Conservation (phyloP, 2,888 invertebrate genomes). For the Metopia argyrocephala region DNA sequence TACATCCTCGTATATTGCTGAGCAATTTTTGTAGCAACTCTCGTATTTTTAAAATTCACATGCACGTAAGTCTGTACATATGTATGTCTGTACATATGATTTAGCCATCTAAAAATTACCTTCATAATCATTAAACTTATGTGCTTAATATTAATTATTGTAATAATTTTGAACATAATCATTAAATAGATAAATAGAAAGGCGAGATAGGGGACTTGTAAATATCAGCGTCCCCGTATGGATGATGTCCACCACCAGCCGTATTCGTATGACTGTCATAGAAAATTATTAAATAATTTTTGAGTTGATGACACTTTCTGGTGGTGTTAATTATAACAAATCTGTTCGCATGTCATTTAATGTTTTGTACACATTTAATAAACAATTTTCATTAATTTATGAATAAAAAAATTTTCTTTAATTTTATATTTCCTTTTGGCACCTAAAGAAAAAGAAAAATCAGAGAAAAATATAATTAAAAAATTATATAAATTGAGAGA, state of each 20-base stretch:
- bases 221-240: background rate
- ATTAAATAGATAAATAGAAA: slow-evolving; percentile 35
- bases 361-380: slow-evolving; percentile 51
- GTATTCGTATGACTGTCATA: background rate
- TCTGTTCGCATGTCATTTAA: slow-evolving; percentile 56
- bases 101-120: slow-evolving; percentile 48
- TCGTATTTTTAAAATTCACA: background rate
- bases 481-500: background rate
- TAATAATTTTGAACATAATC: slow-evolving; percentile 56
- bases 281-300: slow-evolving; percentile 36
- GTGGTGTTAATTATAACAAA: slow-evolving; percentile 59
- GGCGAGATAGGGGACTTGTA: no score
- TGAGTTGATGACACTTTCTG: slow-evolving; percentile 50
- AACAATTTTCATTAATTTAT: slow-evolving; percentile 48
- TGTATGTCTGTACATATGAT: background rate
- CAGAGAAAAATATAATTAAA: no score
- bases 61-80: background rate
- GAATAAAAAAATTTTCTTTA: background rate
- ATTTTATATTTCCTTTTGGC: background rate
- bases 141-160: slow-evolving; percentile 58
- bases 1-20: slow-evolving; percentile 39
- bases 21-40: background rate
- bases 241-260: background rate
- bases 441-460: background rate
- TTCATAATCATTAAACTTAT: slow-evolving; percentile 53